Evolutionary conservation across 2,888 invertebrate species (phyloP).

Genomic region (Pristionchus japonicus): DNA sequence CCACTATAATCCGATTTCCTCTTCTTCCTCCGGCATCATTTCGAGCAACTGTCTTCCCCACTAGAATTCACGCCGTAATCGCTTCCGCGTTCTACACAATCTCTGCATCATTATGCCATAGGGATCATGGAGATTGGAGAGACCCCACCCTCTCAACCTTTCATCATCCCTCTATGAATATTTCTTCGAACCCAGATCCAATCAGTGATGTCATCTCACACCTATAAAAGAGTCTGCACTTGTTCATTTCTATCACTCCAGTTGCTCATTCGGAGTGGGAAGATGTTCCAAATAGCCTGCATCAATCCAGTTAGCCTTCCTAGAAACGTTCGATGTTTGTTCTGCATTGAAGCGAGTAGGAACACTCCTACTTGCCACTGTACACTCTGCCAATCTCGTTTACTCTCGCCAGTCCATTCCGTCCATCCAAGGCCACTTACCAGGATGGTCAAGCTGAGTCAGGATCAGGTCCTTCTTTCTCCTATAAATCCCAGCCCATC

Average conservation of each 20-base stretch:
- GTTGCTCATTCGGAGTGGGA: too few species aligned
- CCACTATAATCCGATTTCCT: slow-evolving; percentile 18
- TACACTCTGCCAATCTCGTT: not conserved
- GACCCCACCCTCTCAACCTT: not conserved
- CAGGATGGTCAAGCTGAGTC: not conserved
- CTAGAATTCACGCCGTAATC: not conserved
- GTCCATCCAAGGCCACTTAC: not conserved
- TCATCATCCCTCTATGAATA: not conserved
- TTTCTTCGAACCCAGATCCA: too few species aligned
- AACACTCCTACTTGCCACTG: not conserved
- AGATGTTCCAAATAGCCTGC: too few species aligned
- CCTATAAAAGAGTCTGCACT: not conserved
- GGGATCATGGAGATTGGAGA: not conserved
- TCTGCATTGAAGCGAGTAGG: not conserved
- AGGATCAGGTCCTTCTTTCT: slow-evolving; percentile 31
- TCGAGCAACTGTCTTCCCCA: not conserved
- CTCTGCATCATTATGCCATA: not conserved
- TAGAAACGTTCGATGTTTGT: not conserved
- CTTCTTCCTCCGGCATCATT: slow-evolving; percentile 21
- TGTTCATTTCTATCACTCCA: too few species aligned
- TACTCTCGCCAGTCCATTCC: not conserved
- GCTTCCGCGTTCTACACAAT: not conserved
- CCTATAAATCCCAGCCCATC: not conserved
- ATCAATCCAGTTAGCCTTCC: not conserved
- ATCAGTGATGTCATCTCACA: not conserved